Evolutionary conservation across 30 jellyfish, hydroid and myxozoan genomes (phyloP), one percentile per base, ranked within the genome.

Genomic region (Phacellophora camtschatica): DNA sequence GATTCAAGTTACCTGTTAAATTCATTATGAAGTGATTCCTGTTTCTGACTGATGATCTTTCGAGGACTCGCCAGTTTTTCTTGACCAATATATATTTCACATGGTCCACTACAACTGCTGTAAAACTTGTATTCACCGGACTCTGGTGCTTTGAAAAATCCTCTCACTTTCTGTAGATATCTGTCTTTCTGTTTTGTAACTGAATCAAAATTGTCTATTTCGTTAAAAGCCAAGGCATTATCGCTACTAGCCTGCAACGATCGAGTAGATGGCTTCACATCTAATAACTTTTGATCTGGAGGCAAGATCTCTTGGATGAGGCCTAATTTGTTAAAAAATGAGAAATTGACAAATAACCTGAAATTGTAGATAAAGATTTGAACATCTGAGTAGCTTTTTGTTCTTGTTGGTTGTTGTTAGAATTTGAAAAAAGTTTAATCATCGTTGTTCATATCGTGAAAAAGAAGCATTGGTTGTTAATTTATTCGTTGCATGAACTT

Each of bases 91-190:
- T 30, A 89, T 0, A 89, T 80, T 13, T 71, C 81, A 53, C 97
- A 89, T 0, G 95, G 85, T 10, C 83, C 87, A 39, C 84, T 78
- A 58, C 97, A 89, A 63, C 97, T 89, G 70, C 97, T 89, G 65
- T 80, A 89, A 39, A 89, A 89, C 39, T 89, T 89, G 77, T 89
- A 89, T 51, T 89, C 97, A 4, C 97, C 97, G 1, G 96, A 37
- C 66, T 89, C 93, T 0, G 97, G 97, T 3, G 97, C 95, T 43
- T 64, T 81, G 85, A 89, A 89, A 65, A 35, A 81, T 6, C 97
- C 97, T n/a, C 90, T 45, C 11, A 89, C 87, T 54, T 73, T 63
- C 41, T 84, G 95, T 4, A 71, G 50, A 64, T 63, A 82, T 19
- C 68, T 37, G 13, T 35, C 68, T 16, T 16, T 12, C 22, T 71